Evolutionary conservation across 2,113 vertebrate species (phyloP), one percentile per base, ranked within the genome.

Genomic region (Lanius collurio): DNA sequence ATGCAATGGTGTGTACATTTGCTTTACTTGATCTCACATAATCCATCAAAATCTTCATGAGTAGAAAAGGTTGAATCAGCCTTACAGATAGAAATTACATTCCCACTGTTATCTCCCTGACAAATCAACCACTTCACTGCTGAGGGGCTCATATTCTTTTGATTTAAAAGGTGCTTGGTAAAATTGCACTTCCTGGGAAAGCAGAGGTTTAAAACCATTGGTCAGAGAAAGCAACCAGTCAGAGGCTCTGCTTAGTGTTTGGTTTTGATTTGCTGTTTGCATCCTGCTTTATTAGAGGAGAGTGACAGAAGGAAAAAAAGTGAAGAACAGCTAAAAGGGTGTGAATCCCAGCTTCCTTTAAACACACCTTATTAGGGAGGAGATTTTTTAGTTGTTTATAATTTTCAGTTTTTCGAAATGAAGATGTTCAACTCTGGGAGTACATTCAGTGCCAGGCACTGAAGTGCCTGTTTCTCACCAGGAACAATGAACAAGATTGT

Each of bases 41-140:
- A 96, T 86, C 91, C 84, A 84, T 92, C 75, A 79, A 92, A 93
- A 70, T 83, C 49, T 94, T 90, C 55, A 85, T 42, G 31, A 94
- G 46, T 13, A 91, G 78, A 70, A 80, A 80, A 97, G 35, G 31
- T n/a, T 60, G 62, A 74, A 89, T 83, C 77, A 90, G 67, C 28
- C 28, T 74, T 53, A 78, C 64, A 41, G 80, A 41, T 69, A 95
- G 93, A 90, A 97, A 95, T 81, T 84, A 60, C 55, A 86, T 81
- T 80, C 37, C 39, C 7, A 5, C 53, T 50, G 27, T 81, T 64
- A 30, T 95, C 90, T 95, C 65, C 35, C 75, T 64, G 56, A 83
- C 49, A 93, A 94, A 86, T 77, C 15, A 53, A 80, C 49, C 20
- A 46, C 30, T 93, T 87, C 35, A 46, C n/a, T 86, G 64, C 35